Evolutionary conservation across 1,140 invertebrate species (phyloP).

Genomic region (Platorchestia sp.): DNA sequence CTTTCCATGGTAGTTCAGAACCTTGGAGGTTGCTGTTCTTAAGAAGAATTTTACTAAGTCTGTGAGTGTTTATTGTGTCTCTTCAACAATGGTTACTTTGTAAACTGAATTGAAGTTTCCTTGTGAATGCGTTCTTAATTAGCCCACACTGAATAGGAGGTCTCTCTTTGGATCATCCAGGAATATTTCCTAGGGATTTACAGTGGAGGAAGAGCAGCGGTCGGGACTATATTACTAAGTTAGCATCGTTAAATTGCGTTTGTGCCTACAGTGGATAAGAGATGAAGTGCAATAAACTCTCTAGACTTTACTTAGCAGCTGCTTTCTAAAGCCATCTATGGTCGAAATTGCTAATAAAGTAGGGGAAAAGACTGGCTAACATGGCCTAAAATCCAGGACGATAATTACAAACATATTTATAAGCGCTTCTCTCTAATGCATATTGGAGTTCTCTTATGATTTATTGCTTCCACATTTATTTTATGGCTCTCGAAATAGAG

Average conservation of each 20-base stretch:
- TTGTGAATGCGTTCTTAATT: background rate
- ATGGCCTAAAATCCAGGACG: background rate
- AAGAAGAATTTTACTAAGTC: background rate
- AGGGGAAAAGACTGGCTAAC: background rate
- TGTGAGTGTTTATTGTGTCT: background rate
- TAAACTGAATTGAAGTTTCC: background rate
- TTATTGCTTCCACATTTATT: background rate
- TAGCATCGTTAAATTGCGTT: background rate
- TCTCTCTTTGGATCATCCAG: background rate
- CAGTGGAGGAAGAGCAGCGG: no score
- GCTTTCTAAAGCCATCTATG: background rate
- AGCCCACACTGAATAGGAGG: background rate
- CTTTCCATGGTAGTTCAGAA: background rate
- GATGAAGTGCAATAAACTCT: background rate
- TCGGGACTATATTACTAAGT: background rate
- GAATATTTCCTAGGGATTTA: background rate
- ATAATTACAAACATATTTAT: background rate
- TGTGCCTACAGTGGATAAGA: background rate
- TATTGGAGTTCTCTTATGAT: background rate
- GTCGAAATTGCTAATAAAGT: background rate
- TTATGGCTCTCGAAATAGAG: background rate
- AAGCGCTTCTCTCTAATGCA: background rate
- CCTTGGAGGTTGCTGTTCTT: no score
- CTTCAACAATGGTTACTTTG: background rate
- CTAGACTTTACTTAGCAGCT: background rate